Base-by-base conservation (phyloP, 2,797 vertebrate species). In the Sebastes flavidus region DNA sequence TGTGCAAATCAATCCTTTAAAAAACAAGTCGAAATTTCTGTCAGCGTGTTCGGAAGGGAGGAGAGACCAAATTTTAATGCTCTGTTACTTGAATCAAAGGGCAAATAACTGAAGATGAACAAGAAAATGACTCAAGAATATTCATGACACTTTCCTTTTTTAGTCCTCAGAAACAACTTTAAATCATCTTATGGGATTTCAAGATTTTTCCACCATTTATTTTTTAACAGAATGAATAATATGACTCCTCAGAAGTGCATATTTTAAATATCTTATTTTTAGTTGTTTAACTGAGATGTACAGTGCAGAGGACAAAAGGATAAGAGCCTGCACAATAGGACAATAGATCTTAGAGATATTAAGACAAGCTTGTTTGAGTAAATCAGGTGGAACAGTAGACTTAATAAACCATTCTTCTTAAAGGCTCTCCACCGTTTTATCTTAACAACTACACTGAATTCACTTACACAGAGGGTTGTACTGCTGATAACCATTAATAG, bases 51-150 rank as follows among this genome's bases (percentile, higher is more conserved):
- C 9, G 22, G 16, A 46, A 29, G 11, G 60, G 20, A 60, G 42
- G 60, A 32, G 58, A 68, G 32, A 6, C 11, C 24, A 52, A 8
- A 54, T 59, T 60, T 2, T 9, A 29, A 2, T 29, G 38, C 36
- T 65, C 10, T 65, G 49, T 80, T 25, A 65, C 14, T 75, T 72
- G 27, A 72, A 67, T 63, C n/a, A 32, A 30, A 77, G 75, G 6
- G 13, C 12, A 71, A 56, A 72, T 49, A 27, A 9, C 62, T 66
- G 36, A 36, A 36, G 34, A 36, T 36, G 34, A 36, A 14, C 4
- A 34, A 61, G 16, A 34, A 58, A 63, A 73, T 16, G 3, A 49
- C 14, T 77, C 30, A 38, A 36, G 29, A 76, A 60, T 59, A 71
- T 76, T 72, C 46, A 72, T 55, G 25, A 61, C 18, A 54, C 36